These are phyloP conservation scores for Mastomys natalensis DNA, from an alignment of 2,113 vertebrate species.

Conservation along the genomic window DNA sequence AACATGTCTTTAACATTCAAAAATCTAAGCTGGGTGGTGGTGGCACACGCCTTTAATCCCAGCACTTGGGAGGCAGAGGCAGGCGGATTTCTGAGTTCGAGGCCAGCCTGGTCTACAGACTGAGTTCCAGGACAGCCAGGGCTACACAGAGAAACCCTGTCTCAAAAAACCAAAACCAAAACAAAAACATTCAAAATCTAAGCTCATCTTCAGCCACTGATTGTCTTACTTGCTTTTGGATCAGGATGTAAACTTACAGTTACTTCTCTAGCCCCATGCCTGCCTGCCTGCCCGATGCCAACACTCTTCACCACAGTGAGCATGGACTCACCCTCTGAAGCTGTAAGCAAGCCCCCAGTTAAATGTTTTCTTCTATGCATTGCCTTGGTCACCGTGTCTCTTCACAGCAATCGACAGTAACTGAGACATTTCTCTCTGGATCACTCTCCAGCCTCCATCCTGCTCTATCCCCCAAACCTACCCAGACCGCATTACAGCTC, in stretches of 20 bases:
- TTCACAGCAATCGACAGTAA: neutral
- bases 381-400: neutral
- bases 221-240: neutral
- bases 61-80: no score
- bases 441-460: neutral
- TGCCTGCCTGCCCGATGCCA: neutral
- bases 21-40: no score
- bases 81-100: no score
- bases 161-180: no score
- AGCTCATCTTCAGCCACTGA: neutral
- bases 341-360: neutral
- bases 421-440: neutral
- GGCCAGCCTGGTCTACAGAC: no score
- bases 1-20: slow-evolving; percentile 9
- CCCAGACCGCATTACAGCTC: neutral
- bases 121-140: no score
- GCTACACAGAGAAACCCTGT: no score
- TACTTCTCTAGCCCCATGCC: neutral
- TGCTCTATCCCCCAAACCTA: neutral
- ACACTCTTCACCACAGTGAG: neutral
- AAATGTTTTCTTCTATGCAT: neutral
- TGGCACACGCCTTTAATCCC: no score
- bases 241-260: neutral
- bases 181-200: slow-evolving; percentile 14
- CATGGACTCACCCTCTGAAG: neutral